These are phyloP conservation scores for Sebastes cheni DNA, from an alignment of 2,797 vertebrate genomes.

Conservation along the genomic window DNA sequence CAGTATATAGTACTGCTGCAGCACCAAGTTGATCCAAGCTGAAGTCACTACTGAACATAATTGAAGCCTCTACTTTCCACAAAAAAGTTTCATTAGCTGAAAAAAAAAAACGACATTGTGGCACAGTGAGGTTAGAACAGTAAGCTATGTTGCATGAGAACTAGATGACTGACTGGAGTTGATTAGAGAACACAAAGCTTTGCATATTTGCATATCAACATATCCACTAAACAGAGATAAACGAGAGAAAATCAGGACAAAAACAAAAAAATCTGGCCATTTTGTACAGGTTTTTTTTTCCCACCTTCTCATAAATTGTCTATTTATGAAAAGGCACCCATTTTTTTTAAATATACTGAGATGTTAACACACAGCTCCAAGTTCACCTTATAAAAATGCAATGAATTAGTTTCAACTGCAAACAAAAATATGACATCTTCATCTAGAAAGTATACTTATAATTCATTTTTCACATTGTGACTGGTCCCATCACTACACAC, in stretches of 20 bases:
- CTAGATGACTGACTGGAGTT: conserved; percentile 14
- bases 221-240: conserved; percentile 25
- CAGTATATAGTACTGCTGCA: neutral
- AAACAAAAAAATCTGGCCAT: neutral
- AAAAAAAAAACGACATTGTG: conserved; percentile 18
- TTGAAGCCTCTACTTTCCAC: conserved; percentile 32
- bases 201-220: conserved; percentile 51
- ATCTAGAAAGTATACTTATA: conserved; percentile 1
- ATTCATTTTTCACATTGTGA: conserved; percentile 12
- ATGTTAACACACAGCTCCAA: conserved; percentile 43
- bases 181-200: conserved; percentile 34
- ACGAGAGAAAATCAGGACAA: conserved; percentile 19
- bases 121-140: conserved; percentile 29
- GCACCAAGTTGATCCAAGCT: neutral
- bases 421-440: conserved; percentile 21
- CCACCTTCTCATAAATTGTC: conserved; percentile 83
- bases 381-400: conserved; percentile 55
- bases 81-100: conserved; percentile 3
- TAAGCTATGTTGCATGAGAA: neutral
- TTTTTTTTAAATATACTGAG: conserved; percentile 50
- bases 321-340: conserved; percentile 86
- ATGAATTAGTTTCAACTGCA: conserved; percentile 26
- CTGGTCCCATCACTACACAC: neutral
- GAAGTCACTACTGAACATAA: neutral
- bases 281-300: conserved; percentile 47